phyloP scores from a whole-genome alignment of 30 jellyfish, hydroid and myxozoan genomes.

The Clytia hemisphaerica region DNA sequence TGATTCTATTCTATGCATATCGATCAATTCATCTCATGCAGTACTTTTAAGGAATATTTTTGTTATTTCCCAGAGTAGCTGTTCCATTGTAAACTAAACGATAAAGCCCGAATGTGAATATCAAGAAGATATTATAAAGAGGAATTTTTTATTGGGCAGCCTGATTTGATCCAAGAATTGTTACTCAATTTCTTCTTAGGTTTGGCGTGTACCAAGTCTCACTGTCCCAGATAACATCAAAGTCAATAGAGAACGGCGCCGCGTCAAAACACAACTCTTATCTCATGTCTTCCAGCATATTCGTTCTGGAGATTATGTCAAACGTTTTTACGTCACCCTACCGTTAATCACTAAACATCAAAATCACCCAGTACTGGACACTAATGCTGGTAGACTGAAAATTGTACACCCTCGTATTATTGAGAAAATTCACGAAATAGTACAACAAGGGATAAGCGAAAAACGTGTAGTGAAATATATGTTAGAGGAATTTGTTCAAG shows the following conservation, averaged over 20 bases:
- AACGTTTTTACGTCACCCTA: slow-evolving; percentile 10
- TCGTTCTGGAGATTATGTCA: not conserved
- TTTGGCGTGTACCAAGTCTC: slow-evolving; percentile 11
- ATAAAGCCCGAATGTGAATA: no score
- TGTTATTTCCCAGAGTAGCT: not conserved
- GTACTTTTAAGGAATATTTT: not conserved
- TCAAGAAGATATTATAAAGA: no score
- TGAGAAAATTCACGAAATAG: slow-evolving; percentile 8
- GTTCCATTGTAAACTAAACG: no score
- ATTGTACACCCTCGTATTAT: slow-evolving; percentile 6
- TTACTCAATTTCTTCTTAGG: slow-evolving; percentile 1
- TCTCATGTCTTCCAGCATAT: slow-evolving; percentile 5
- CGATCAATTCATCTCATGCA: not conserved
- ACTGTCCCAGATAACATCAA: not conserved
- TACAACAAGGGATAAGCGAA: slow-evolving; percentile 7
- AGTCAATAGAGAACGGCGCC: slow-evolving; percentile 6
- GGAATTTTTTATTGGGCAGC: not conserved
- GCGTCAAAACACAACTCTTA: not conserved
- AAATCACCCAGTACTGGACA: slow-evolving; percentile 13
- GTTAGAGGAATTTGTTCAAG: slow-evolving; percentile 6
- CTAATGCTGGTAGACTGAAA: slow-evolving; percentile 14
- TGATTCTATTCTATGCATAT: not conserved
- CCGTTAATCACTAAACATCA: slow-evolving; percentile 10
- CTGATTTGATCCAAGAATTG: not conserved
- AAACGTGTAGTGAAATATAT: slow-evolving; percentile 10